Conservation (phyloP, 2,797 vertebrate species). For the Erpetoichthys calabaricus region DNA sequence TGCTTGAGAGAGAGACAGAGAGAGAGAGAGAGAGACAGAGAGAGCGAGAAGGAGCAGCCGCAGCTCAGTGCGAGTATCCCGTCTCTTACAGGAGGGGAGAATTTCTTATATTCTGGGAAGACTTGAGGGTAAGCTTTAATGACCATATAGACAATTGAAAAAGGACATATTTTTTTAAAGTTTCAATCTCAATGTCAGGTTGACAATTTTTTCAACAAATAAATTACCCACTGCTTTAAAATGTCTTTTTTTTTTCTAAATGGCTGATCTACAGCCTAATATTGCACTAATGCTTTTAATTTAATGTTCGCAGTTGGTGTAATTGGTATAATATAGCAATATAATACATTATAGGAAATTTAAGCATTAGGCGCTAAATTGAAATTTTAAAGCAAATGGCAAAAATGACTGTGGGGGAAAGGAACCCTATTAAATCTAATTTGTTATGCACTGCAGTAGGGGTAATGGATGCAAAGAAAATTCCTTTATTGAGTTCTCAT, state of each 20-base stretch:
- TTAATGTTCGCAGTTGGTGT: conserved; percentile 64
- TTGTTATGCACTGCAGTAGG: conserved; percentile 89
- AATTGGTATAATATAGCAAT: conserved; percentile 78
- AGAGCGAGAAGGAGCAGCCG: conserved; percentile 44
- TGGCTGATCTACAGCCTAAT: conserved; percentile 58
- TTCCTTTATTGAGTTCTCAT: conserved; percentile 69
- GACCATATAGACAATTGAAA: conserved; percentile 28
- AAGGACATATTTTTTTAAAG: conserved; percentile 4
- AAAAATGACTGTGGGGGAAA: conserved; percentile 75
- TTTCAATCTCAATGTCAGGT: not conserved
- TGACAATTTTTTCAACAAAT: conserved; percentile 13
- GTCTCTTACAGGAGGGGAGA: conserved; percentile 3
- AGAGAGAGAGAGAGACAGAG: conserved; percentile 20
- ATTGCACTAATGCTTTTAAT: conserved; percentile 74
- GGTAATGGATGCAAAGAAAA: conserved; percentile 72
- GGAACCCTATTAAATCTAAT: conserved; percentile 93
- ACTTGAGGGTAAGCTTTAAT: conserved; percentile 7
- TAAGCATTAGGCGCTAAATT: conserved; percentile 82
- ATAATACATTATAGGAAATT: conserved; percentile 70
- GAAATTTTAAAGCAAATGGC: conserved; percentile 83
- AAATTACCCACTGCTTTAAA: conserved; percentile 36
- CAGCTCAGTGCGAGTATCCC: conserved; percentile 25
- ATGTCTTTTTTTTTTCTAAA: conserved; percentile 49
- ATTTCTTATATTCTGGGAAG: too few relatives aligned
- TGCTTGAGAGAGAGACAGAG: conserved; percentile 20